Conservation (phyloP, 1,140 invertebrate genomes). For the Tetranychus cinnabarinus region DNA sequence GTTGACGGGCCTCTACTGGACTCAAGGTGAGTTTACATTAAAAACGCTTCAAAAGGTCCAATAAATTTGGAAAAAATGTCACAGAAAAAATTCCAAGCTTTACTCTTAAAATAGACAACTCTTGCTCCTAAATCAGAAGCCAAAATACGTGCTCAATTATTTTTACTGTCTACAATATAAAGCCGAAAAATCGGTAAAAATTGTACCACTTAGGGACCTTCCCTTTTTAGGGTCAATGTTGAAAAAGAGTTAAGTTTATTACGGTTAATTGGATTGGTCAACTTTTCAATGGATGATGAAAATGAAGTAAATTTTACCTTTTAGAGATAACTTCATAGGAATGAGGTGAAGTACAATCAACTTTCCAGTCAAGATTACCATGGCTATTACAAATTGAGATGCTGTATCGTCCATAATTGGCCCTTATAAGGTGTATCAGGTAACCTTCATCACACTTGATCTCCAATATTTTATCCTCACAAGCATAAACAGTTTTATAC, state of each 20-base stretch:
- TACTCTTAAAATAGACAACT: too few species aligned
- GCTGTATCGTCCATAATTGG: conserved; percentile 83
- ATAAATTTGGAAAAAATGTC: neutral
- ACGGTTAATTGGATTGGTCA: too few species aligned
- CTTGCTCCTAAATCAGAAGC: too few species aligned
- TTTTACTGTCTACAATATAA: too few species aligned
- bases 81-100: too few species aligned
- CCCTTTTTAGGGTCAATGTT: too few species aligned
- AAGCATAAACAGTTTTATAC: conserved; percentile 51
- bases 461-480: conserved; percentile 64
- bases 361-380: conserved; percentile 85
- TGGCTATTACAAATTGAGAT: conserved; percentile 90
- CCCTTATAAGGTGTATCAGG: conserved; percentile 68
- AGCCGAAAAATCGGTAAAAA: too few species aligned
- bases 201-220: too few species aligned
- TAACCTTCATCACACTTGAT: conserved; percentile 65
- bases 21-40: neutral
- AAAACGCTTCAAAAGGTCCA: neutral
- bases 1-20: neutral
- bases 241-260: too few species aligned
- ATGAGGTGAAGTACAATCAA: conserved; percentile 65
- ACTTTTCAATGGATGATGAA: too few species aligned
- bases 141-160: too few species aligned
- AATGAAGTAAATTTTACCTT: conserved; percentile 18
- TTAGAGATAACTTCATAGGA: conserved; percentile 24